phyloP scores from a whole-genome alignment of 2,888 invertebrate genomes.

The Lobophora halterata region DNA sequence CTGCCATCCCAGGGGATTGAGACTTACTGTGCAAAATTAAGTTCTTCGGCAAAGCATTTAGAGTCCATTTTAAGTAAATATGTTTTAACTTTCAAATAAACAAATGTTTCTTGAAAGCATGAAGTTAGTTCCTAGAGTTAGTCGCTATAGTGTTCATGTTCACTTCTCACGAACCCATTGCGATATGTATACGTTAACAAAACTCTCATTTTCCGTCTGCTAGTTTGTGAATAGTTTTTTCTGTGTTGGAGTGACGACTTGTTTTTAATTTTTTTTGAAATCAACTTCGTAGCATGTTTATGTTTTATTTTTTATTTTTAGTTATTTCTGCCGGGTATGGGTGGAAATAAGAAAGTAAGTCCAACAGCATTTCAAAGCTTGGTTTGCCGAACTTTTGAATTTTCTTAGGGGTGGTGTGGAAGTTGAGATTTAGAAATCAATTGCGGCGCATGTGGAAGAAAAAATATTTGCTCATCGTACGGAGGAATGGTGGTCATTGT shows the following conservation, averaged over 20 bases:
- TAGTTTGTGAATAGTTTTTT: conserved; percentile 8
- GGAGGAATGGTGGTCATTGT: conserved; percentile 20
- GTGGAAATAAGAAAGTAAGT: conserved; percentile 75
- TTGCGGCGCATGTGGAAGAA: conserved; percentile 38
- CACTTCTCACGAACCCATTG: conserved; percentile 22
- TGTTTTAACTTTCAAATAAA: no score
- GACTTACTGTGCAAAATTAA: no score
- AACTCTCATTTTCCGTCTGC: conserved; percentile 19
- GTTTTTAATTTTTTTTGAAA: conserved; percentile 14
- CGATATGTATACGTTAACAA: conserved; percentile 20
- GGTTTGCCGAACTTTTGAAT: conserved; percentile 58
- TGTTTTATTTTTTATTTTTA: conserved; percentile 66
- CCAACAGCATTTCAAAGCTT: conserved; percentile 49
- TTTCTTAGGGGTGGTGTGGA: conserved; percentile 46
- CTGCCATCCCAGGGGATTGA: no score
- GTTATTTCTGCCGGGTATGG: conserved; percentile 72
- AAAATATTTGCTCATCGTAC: conserved; percentile 20
- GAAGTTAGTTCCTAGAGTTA: conserved; percentile 26
- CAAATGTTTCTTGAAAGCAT: conserved; percentile 51
- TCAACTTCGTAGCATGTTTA: conserved; percentile 34
- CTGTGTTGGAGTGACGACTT: conserved; percentile 15
- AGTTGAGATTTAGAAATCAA: conserved; percentile 33
- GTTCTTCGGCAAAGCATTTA: no score
- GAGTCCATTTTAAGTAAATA: no score
- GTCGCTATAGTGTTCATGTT: conserved; percentile 39